These are phyloP conservation scores for Chrysotoxum bicinctum DNA, from an alignment of 2,888 invertebrate species.

Conservation along the genomic window DNA sequence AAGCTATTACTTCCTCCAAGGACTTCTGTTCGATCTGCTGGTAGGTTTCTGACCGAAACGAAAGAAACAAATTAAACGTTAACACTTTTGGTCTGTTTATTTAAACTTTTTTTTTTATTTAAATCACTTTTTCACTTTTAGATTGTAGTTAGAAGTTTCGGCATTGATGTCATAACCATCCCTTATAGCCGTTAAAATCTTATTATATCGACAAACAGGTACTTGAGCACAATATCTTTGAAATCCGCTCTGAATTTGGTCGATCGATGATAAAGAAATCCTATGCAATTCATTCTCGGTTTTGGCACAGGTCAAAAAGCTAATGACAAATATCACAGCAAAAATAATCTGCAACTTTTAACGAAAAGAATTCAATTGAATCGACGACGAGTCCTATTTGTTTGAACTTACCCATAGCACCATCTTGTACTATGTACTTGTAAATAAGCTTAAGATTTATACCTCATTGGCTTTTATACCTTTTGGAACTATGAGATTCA, in stretches of 20 bases:
- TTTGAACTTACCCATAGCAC: constrained; percentile 69
- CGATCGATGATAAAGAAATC: constrained; percentile 22
- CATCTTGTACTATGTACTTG: constrained; percentile 64
- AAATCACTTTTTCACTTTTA: constrained; percentile 68
- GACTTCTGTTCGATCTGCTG: neutral
- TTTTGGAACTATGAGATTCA: neutral
- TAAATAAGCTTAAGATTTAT: constrained; percentile 34
- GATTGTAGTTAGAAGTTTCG: constrained; percentile 29
- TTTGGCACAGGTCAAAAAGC: constrained; percentile 32
- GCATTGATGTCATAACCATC: constrained; percentile 37
- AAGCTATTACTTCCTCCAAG: constrained; percentile 36
- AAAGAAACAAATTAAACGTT: neutral
- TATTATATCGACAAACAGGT: constrained; percentile 41
- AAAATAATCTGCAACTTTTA: constrained; percentile 37
- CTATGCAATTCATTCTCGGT: constrained; percentile 41
- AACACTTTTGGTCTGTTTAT: constrained; percentile 15
- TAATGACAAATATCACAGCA: constrained; percentile 60
- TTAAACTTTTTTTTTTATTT: neutral
- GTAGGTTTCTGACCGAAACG: constrained; percentile 34
- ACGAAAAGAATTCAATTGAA: constrained; percentile 3
- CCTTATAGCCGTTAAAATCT: constrained; percentile 32
- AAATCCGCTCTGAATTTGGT: constrained; percentile 19
- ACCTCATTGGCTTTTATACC: constrained; percentile 53
- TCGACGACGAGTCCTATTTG: neutral
- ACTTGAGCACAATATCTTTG: neutral